Percentiles rank a stretch among this genome's conserved stretches.
Conservation (phyloP, 2,797 vertebrate species). For the Aldrovandia affinis region DNA sequence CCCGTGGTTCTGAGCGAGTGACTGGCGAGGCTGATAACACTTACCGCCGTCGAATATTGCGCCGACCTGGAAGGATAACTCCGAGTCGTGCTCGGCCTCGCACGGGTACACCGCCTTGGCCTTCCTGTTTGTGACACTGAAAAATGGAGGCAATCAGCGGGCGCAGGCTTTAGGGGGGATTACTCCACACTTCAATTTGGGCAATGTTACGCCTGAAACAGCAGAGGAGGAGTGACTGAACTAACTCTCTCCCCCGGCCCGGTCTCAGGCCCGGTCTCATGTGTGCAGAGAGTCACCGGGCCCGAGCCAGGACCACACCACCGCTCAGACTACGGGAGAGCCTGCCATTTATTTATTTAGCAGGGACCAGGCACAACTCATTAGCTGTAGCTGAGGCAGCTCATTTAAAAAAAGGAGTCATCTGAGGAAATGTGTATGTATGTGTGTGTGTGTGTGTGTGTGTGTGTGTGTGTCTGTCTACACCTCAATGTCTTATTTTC, state of each 20-base stretch:
- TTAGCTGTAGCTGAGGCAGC: too few relatives aligned
- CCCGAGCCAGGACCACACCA: background rate
- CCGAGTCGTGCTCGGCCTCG: conserved; percentile 93
- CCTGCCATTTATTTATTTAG: too few relatives aligned
- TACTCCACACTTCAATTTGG: conserved; percentile 11
- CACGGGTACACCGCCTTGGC: conserved; percentile 94
- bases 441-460: too few relatives aligned
- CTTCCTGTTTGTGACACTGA: conserved; percentile 82
- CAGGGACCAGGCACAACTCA: too few relatives aligned
- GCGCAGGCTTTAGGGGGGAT: conserved; percentile 32
- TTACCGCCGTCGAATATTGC: conserved; percentile 96
- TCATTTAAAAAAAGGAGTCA: too few relatives aligned
- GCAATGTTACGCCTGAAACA: background rate
- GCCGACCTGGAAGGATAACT: conserved; percentile 94
- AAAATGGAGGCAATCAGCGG: conserved; percentile 79
- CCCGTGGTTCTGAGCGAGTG: conserved; percentile 61
- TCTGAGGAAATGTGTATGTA: too few relatives aligned
- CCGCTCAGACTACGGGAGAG: background rate
- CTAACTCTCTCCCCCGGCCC: background rate
- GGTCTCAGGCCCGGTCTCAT: background rate
- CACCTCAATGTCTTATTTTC: too few relatives aligned
- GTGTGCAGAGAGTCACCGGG: background rate
- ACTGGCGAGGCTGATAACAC: conserved; percentile 75
- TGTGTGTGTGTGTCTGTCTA: too few relatives aligned
- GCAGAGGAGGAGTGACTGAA: background rate